phyloP scores from a whole-genome alignment of 2,888 invertebrate species.

The Drosophila subsilvestris region DNA sequence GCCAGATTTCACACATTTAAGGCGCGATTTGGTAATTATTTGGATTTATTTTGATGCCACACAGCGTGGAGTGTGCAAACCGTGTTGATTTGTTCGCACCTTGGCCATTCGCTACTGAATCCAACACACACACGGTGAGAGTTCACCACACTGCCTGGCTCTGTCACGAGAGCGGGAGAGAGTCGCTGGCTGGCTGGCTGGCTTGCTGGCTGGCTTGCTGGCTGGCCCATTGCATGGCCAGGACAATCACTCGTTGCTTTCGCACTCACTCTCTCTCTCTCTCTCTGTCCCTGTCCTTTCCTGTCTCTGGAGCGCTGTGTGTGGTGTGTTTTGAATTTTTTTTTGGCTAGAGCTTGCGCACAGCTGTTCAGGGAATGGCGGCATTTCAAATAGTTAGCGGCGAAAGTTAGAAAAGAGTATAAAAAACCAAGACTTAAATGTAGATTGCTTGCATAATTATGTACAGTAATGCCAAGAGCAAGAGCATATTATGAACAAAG shows the following conservation, averaged over 20 bases:
- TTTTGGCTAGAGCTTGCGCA: slow-evolving; percentile 59
- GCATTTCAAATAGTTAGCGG: slow-evolving; percentile 13
- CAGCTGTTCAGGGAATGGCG: slow-evolving; percentile 63
- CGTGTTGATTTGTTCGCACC: slow-evolving; percentile 81
- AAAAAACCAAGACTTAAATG: not conserved
- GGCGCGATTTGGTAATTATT: slow-evolving; percentile 60
- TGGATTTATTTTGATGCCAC: slow-evolving; percentile 67
- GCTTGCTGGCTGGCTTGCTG: slow-evolving; percentile 2
- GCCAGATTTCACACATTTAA: slow-evolving; percentile 40
- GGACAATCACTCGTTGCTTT: slow-evolving; percentile 59
- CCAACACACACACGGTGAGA: slow-evolving; percentile 48
- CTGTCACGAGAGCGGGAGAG: slow-evolving; percentile 15
- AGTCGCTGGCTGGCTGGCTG: not conserved
- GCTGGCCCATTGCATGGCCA: slow-evolving; percentile 14
- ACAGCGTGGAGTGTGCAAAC: slow-evolving; percentile 73
- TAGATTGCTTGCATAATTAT: not conserved
- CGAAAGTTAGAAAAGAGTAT: not conserved
- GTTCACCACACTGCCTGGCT: slow-evolving; percentile 32
- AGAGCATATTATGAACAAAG: not conserved
- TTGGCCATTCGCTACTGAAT: slow-evolving; percentile 78
- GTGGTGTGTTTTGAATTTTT: slow-evolving; percentile 57
- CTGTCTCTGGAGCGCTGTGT: not conserved
- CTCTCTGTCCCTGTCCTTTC: not conserved
- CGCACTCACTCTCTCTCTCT: slow-evolving; percentile 23
- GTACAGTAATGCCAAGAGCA: not conserved